These are phyloP conservation scores for Boulengeromyrus knoepffleri DNA, from an alignment of 2,113 vertebrate species.

Conservation along the genomic window DNA sequence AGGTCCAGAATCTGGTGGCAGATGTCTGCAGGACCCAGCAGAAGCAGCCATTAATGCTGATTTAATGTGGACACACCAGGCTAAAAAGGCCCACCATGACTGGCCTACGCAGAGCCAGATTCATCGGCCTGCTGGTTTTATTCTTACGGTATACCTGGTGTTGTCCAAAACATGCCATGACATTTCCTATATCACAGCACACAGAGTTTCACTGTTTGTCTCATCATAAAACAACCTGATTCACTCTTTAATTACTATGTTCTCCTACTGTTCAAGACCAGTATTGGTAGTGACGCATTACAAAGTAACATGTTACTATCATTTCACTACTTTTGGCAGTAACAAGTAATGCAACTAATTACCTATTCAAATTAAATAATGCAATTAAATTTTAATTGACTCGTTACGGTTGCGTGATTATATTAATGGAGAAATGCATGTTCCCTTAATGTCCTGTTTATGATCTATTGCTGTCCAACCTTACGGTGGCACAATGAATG, in stretches of 20 bases:
- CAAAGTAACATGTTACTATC: neutral
- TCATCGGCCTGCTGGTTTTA: neutral
- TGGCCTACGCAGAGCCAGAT: neutral
- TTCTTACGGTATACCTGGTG: neutral
- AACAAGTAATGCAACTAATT: neutral
- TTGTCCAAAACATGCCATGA: neutral
- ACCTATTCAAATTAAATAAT: neutral
- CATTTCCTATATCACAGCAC: neutral
- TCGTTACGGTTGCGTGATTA: neutral
- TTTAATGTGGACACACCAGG: neutral
- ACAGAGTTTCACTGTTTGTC: neutral
- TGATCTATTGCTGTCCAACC: no score
- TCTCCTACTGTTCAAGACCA: neutral
- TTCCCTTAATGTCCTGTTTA: no score
- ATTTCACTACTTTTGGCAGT: neutral
- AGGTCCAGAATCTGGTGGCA: constrained; percentile 98
- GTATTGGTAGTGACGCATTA: neutral
- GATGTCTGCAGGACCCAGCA: constrained; percentile 66
- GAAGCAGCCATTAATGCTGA: neutral
- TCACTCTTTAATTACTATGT: neutral
- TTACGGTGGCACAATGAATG: no score
- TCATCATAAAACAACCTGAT: neutral
- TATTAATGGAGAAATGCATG: neutral
- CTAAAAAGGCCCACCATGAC: neutral
- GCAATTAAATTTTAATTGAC: neutral